phyloP scores from a whole-genome alignment of 2,797 vertebrate genomes.

The Melanotaenia trifasciata region DNA sequence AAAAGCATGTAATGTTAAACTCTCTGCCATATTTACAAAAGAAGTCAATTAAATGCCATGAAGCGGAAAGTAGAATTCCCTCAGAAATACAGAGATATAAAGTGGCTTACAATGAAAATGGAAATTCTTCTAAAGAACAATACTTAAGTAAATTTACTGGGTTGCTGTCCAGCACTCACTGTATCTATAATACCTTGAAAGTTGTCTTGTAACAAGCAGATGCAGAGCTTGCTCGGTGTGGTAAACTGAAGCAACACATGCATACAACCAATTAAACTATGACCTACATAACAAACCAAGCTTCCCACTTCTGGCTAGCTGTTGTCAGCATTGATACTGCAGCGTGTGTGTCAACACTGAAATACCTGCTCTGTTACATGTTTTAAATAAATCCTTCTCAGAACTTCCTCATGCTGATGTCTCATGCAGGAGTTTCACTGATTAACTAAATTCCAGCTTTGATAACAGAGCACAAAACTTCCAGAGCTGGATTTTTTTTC shows the following conservation, averaged over 20 bases:
- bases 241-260: background rate
- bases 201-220: background rate
- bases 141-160: background rate
- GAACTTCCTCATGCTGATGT: conserved; percentile 40
- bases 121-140: background rate
- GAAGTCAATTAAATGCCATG: background rate
- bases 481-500: conserved; percentile 38
- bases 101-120: background rate
- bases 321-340: background rate
- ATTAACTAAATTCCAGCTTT: background rate
- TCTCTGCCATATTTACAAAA: background rate
- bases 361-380: conserved; percentile 21
- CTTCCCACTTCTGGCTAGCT: background rate
- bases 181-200: background rate
- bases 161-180: background rate
- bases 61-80: background rate
- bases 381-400: background rate
- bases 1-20: background rate
- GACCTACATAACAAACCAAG: background rate
- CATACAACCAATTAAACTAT: background rate
- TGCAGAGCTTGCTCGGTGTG: background rate
- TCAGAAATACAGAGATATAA: background rate
- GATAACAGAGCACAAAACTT: background rate
- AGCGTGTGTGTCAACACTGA: background rate
- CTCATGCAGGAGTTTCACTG: background rate